Evolutionary conservation across 2,113 vertebrate species (phyloP).

Genomic region (Dolichallabes microphthalmus): DNA sequence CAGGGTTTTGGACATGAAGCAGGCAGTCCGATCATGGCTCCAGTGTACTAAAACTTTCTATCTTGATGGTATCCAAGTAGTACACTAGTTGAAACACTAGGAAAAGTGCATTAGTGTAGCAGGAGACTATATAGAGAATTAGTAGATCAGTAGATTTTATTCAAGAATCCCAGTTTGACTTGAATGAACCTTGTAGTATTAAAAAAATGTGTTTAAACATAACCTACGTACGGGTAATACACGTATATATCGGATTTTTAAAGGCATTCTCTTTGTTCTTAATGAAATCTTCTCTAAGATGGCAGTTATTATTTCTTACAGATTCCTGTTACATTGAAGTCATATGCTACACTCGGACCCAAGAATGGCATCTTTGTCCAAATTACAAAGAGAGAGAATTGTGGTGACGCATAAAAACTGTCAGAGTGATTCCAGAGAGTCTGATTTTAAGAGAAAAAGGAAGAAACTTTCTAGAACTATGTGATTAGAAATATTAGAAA

Average conservation of each 20-base stretch:
- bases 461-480: slow-evolving; percentile 43
- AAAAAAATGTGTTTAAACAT: background rate
- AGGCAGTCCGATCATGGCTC: too few species aligned
- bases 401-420: background rate
- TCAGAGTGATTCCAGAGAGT: background rate
- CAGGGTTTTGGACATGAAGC: too few species aligned
- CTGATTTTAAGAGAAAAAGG: background rate
- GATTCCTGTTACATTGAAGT: slow-evolving; percentile 88
- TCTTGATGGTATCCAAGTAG: too few species aligned
- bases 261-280: background rate
- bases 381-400: slow-evolving; percentile 63
- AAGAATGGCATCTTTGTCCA: slow-evolving; percentile 84
- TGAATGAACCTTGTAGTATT: background rate
- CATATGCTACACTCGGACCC: slow-evolving; percentile 80
- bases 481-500: slow-evolving; percentile 56
- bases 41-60: too few species aligned
- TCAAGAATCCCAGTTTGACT: too few species aligned
- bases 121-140: too few species aligned
- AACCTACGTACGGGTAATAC: background rate
- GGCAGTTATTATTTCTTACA: slow-evolving; percentile 58
- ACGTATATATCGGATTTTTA: background rate
- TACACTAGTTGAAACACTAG: too few species aligned
- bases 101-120: too few species aligned
- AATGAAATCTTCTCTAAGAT: background rate
- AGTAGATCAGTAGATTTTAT: too few species aligned